Percentiles rank a stretch among this genome's conserved stretches.
Evolutionary conservation across 2,113 vertebrate species (phyloP).

Genomic region (Chaenocephalus aceratus): DNA sequence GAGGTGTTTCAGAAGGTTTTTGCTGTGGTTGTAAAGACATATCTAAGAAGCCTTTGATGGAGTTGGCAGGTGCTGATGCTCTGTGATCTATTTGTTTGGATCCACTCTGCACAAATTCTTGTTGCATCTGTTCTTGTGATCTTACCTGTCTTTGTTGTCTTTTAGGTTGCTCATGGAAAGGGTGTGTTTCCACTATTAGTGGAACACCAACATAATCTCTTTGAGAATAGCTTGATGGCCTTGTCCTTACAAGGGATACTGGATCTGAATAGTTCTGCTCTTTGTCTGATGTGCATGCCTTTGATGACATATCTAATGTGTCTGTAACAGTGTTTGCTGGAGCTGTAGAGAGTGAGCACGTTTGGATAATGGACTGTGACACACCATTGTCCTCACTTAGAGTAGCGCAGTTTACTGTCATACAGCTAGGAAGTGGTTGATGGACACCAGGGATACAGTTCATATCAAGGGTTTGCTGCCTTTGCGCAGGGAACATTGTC

Average conservation of each 20-base stretch:
- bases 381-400: conserved; percentile 5
- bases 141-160: conserved; percentile 31
- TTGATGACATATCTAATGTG: conserved; percentile 77
- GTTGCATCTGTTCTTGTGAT: conserved; percentile 21
- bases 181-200: conserved; percentile 64
- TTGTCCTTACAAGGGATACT: conserved; percentile 67
- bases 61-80: conserved; percentile 70
- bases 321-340: conserved; percentile 72
- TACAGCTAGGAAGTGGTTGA: conserved; percentile 8
- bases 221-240: conserved; percentile 49
- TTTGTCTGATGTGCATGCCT: conserved; percentile 16
- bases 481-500: conserved; percentile 14
- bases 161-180: conserved; percentile 39
- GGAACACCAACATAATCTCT: conserved; percentile 66
- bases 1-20: conserved; percentile 26
- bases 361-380: conserved; percentile 28
- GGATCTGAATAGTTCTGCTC: conserved; percentile 50
- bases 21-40: conserved; percentile 72
- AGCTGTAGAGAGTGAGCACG: conserved; percentile 40
- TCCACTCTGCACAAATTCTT: conserved; percentile 12
- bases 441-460: conserved; percentile 17
- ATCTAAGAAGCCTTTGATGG: conserved; percentile 71
- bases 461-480: conserved; percentile 11
- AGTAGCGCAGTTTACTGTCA: neutral
- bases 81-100: conserved; percentile 21